These are phyloP conservation scores for Catonia carolina DNA, from an alignment of 2,888 invertebrate species.

Conservation along the genomic window DNA sequence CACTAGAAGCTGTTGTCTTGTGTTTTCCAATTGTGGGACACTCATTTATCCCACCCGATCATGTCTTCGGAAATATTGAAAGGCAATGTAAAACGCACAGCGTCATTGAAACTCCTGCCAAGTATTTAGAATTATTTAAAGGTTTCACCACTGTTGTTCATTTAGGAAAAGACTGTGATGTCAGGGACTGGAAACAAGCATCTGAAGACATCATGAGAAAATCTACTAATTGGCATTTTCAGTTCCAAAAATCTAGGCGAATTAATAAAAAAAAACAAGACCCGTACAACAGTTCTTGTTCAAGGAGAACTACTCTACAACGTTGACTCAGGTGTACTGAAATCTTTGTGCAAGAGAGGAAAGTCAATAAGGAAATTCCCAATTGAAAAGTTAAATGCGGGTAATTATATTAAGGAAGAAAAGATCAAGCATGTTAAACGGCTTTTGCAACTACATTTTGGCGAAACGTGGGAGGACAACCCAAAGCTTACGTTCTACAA, in stretches of 20 bases:
- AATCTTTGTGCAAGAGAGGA: too few species aligned
- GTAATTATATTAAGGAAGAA: too few species aligned
- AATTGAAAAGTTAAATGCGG: too few species aligned
- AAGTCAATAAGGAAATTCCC: too few species aligned
- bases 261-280: slow-evolving; percentile 10
- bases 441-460: too few species aligned
- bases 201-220: slow-evolving; percentile 11
- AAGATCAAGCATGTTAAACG: too few species aligned
- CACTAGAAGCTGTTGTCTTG: slow-evolving; percentile 28
- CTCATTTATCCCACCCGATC: slow-evolving; percentile 35
- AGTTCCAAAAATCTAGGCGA: slow-evolving; percentile 18
- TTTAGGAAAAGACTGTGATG: too few species aligned
- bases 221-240: slow-evolving; percentile 19
- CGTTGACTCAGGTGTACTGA: too few species aligned
- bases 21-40: slow-evolving; percentile 36
- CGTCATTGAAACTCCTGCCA: slow-evolving; percentile 27
- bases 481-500: too few species aligned
- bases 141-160: slow-evolving; percentile 29
- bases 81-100: slow-evolving; percentile 28
- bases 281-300: slow-evolving; percentile 1
- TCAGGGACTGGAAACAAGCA: slow-evolving; percentile 28
- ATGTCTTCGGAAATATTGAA: slow-evolving; percentile 37
- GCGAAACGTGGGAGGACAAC: too few species aligned
- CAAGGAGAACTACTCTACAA: slow-evolving; percentile 8
- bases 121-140: slow-evolving; percentile 29